Base-by-base conservation (phyloP, 1,140 invertebrate species). In the Leptoteleia sp. region DNA sequence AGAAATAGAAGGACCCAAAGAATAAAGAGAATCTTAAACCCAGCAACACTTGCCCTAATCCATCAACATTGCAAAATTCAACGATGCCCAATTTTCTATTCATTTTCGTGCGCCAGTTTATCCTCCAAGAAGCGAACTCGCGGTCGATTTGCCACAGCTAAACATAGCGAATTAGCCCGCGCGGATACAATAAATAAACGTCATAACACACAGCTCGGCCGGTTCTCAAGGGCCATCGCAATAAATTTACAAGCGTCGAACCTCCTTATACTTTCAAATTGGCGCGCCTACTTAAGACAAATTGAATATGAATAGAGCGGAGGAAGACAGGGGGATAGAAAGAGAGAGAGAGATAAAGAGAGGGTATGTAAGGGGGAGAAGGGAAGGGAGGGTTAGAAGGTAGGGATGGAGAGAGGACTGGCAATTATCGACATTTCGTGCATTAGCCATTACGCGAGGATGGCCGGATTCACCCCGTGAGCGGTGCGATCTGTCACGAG, bases 401-500 rank as follows among this genome's bases (percentile, higher is more conserved):
- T n/a, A n/a, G n/a, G n/a, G n/a, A n/a, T n/a, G n/a, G n/a, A n/a
- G n/a, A n/a, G n/a, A n/a, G n/a, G n/a, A n/a, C 17, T 61, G 19
- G 40, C 61, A 75, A 65, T 73, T 73, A 75, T 75, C 40, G 61
- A 59, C 43, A 55, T 59, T 65, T 59, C 42, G 61, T 72, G 48
- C 29, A 62, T 65, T 38, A 35, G 37, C 40, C 50, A 54, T 52
- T 61, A 68, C 17, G 31, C 33, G 33, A 45, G 27, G 37, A 42
- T 7, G 25, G 17, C 3, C 16, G 43, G 15, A 67, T 47, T 67
- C 15, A 61, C 76, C 68, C 68, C 47, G 76, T 75, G 71, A 83
- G 75, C 76, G 68, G 54, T 35, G 71, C 81, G 83, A 84, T 86
- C 84, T 82, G 83, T 86, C 84, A 83, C 79, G 72, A 76, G 79